Base-by-base conservation (phyloP, 2,113 vertebrate species). In the Colaptes auratus region DNA sequence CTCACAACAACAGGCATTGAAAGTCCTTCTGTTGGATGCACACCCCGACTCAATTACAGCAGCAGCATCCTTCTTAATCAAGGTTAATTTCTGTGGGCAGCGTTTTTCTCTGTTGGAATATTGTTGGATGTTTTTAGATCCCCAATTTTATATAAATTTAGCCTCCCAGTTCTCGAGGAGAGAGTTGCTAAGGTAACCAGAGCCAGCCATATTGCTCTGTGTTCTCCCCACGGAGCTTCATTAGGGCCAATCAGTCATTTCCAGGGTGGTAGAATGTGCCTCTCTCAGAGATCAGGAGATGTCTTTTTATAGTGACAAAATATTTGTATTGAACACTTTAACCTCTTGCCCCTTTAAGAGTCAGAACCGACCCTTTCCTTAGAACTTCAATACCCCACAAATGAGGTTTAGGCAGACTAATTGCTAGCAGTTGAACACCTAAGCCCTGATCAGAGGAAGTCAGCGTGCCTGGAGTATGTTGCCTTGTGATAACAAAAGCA, bases 141-240 rank as follows among this genome's bases (percentile, higher is more conserved):
- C 88, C 93, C 55, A 91, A 95, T 96, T 97, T 95, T 82, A 95
- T 97, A 97, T 93, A 97, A 96, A 96, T 96, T 95, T 96, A 96
- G 95, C 92, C 96, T 86, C 65, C 5, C 5, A 94, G 95, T 96
- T 98, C 96, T 97, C 96, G 94, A 88, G 88, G 95, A 97, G 93
- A 92, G 84, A 73, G 97, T 98, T 98, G 97, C 97, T 96, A 98
- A 92, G 97, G 97, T 95, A 98, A 98, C 97, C 74, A 72, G 82
- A 94, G 74, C 92, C 96, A 96, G 73, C 93, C 97, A 94, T 96
- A 80, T 92, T 95, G 93, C 95, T 79, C 36, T 66, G 21, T 67
- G 44, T 44, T 94, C 72, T 96, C 97, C 96, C 97, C 64, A 73
- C 76, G 96, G 95, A 97, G 96, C 79, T 90, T 95, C 85, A 92